Evolutionary conservation across 2,113 vertebrate species (phyloP).

Genomic region (Isichthys henryi): DNA sequence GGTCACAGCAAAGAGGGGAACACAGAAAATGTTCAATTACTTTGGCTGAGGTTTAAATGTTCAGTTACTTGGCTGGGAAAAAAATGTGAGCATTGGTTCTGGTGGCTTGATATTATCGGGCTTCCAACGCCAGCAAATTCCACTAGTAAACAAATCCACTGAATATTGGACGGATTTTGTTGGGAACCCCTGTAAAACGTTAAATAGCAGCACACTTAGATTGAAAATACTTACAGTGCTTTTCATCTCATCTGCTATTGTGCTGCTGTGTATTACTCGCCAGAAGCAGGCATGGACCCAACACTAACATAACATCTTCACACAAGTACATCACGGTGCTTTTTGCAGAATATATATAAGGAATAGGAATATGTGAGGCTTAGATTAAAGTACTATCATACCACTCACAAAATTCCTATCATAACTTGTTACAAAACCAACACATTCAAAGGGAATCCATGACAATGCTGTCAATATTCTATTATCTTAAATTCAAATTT

Average conservation of each 20-base stretch:
- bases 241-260: not conserved
- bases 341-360: not conserved
- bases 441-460: not conserved
- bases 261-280: too few relatives aligned
- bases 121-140: constrained; percentile 31
- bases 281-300: not conserved
- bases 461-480: not conserved
- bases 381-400: not conserved
- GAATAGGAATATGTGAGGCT: too few relatives aligned
- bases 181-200: not conserved
- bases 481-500: not conserved
- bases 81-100: constrained; percentile 17
- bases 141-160: constrained; percentile 9
- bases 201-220: not conserved
- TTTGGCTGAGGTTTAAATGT: not conserved
- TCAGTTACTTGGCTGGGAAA: not conserved
- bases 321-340: not conserved
- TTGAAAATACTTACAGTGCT: not conserved
- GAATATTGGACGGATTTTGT: not conserved
- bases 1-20: not conserved
- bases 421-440: not conserved
- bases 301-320: not conserved
- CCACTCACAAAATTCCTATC: not conserved
- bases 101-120: constrained; percentile 45
- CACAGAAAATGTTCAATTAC: not conserved